These are phyloP conservation scores for Mixornis gularis DNA, from an alignment of 2,113 vertebrate species.

Conservation along the genomic window DNA sequence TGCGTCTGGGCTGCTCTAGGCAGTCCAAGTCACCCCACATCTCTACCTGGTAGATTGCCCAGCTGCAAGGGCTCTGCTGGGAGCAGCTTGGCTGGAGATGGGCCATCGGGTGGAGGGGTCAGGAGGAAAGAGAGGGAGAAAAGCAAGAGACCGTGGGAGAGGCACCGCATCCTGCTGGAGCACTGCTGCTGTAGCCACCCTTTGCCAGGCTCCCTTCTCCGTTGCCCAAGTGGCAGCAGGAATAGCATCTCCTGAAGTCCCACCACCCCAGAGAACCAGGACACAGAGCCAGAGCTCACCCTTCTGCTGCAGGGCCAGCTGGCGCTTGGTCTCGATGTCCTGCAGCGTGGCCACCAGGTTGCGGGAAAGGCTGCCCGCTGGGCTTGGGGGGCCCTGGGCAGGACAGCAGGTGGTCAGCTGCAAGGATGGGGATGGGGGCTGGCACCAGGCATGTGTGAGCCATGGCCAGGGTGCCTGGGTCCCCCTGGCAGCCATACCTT, in stretches of 20 bases:
- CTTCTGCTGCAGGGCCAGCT: slow-evolving; percentile 83
- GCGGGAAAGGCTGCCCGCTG: slow-evolving; percentile 83
- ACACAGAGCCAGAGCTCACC: slow-evolving; percentile 58
- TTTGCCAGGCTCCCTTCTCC: not conserved
- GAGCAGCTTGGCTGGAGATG: slow-evolving; percentile 54
- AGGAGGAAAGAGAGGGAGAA: slow-evolving; percentile 16
- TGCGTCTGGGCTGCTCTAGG: not conserved
- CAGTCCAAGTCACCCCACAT: not conserved
- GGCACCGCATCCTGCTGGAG: not conserved
- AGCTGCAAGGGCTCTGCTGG: slow-evolving; percentile 62
- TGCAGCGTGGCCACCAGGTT: slow-evolving; percentile 82
- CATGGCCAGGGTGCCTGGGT: not conserved
- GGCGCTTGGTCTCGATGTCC: slow-evolving; percentile 85
- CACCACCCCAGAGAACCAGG: not conserved
- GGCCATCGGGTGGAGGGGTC: not conserved
- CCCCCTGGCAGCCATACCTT: slow-evolving; percentile 71
- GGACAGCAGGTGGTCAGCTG: not conserved
- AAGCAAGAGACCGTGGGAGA: slow-evolving; percentile 51
- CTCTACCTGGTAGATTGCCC: slow-evolving; percentile 60
- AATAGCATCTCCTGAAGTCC: fast-evolving
- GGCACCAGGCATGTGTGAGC: not conserved
- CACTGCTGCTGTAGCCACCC: not conserved
- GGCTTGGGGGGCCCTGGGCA: slow-evolving; percentile 75
- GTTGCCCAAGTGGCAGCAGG: fast-evolving
- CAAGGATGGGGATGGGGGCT: not conserved